Evolutionary conservation across 2,797 vertebrate species (phyloP).

Genomic region (Telmatherina bonti): DNA sequence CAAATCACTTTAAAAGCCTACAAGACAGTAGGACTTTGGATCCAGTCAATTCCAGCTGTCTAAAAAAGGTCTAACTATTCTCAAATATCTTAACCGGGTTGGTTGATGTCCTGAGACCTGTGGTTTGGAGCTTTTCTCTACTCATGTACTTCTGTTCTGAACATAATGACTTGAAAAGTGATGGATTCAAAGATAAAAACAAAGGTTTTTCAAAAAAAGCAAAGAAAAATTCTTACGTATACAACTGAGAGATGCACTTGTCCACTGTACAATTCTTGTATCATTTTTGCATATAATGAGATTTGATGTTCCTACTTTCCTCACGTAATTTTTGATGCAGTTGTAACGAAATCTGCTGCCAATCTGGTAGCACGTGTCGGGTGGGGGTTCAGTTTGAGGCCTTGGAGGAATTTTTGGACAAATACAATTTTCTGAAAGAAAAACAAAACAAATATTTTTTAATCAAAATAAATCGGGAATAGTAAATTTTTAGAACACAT

Average conservation of each 20-base stretch:
- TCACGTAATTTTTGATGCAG: slow-evolving; percentile 47
- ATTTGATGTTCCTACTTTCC: slow-evolving; percentile 77
- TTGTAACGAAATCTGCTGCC: fast-evolving
- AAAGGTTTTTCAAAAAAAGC: neutral
- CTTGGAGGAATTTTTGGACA: slow-evolving; percentile 7
- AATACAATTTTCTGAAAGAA: slow-evolving; percentile 10
- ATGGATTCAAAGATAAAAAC: neutral
- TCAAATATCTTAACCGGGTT: too few species aligned
- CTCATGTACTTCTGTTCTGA: too few species aligned
- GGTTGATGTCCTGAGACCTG: neutral
- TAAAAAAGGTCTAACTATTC: too few species aligned
- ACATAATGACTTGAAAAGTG: too few species aligned
- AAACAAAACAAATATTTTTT: neutral
- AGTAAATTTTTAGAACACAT: too few species aligned
- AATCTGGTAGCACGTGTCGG: fast-evolving
- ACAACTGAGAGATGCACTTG: fast-evolving
- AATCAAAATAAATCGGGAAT: too few species aligned
- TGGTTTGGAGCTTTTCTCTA: neutral
- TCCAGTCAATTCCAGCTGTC: too few species aligned
- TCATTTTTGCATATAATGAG: slow-evolving; percentile 9
- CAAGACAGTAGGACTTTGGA: too few species aligned
- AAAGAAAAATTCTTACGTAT: slow-evolving; percentile 70
- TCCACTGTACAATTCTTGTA: fast-evolving
- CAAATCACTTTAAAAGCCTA: too few species aligned
- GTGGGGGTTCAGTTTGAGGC: fast-evolving